phyloP scores from a whole-genome alignment of 2,888 invertebrate species.

The Siphlonurus alternatus region DNA sequence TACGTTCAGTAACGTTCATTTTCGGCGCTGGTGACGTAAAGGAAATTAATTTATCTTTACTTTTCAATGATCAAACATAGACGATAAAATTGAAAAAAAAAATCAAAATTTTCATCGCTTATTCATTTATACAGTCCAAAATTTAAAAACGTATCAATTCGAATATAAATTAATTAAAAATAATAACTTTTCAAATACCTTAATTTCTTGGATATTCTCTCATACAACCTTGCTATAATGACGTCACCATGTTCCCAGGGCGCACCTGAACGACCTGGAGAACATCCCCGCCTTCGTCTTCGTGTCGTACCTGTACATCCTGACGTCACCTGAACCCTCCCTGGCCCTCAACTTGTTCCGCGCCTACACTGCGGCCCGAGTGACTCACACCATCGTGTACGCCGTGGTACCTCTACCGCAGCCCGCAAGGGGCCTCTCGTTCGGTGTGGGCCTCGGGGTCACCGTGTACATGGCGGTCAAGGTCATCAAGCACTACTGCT shows the following conservation, averaged over 20 bases:
- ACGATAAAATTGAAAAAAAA: too few relatives aligned
- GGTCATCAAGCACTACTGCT: slow-evolving; percentile 1
- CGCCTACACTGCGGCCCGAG: slow-evolving; percentile 35
- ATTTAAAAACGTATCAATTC: too few relatives aligned
- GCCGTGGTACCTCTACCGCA: slow-evolving; percentile 41
- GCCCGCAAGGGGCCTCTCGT: slow-evolving; percentile 33
- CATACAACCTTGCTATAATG: too few relatives aligned
- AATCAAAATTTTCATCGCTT: too few relatives aligned
- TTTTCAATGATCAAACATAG: too few relatives aligned
- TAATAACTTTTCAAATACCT: too few relatives aligned
- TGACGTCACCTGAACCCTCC: slow-evolving; percentile 34
- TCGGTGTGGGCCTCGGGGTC: slow-evolving; percentile 25
- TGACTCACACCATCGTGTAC: slow-evolving; percentile 46
- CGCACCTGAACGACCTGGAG: slow-evolving; percentile 54
- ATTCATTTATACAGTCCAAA: too few relatives aligned
- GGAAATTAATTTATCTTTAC: too few relatives aligned
- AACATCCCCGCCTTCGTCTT: slow-evolving; percentile 49
- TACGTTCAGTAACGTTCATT: too few relatives aligned
- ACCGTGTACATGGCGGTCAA: slow-evolving; percentile 31
- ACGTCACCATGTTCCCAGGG: slow-evolving; percentile 32
- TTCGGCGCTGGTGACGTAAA: too few relatives aligned
- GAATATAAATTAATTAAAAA: too few relatives aligned
- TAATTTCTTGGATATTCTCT: too few relatives aligned
- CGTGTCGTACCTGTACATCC: slow-evolving; percentile 39
- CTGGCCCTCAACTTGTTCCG: slow-evolving; percentile 38